These are phyloP conservation scores for Pammene aurita DNA, from an alignment of 2,888 invertebrate species.

Conservation along the genomic window DNA sequence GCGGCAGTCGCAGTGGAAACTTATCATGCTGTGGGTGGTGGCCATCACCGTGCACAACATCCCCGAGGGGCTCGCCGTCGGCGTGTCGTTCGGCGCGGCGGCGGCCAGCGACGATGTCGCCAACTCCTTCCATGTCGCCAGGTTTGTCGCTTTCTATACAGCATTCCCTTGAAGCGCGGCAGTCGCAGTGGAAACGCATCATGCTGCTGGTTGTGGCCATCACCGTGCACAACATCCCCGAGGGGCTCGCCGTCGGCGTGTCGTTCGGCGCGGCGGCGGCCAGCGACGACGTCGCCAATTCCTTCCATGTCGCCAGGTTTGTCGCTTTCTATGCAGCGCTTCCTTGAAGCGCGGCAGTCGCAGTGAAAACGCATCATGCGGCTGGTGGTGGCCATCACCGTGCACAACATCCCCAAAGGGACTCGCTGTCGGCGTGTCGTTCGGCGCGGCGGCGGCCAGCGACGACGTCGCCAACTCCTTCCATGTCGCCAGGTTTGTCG, in stretches of 20 bases:
- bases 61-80: conserved; percentile 97
- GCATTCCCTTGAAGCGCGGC: conserved; percentile 83
- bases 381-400: conserved; percentile 93
- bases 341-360: conserved; percentile 85
- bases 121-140: conserved; percentile 66
- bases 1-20: conserved; percentile 92
- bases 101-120: conserved; percentile 93
- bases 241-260: conserved; percentile 98
- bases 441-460: conserved; percentile 95
- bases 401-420: conserved; percentile 95
- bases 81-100: conserved; percentile 98
- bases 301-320: conserved; percentile 75
- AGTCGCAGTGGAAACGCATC: conserved; percentile 90
- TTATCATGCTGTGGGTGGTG: conserved; percentile 96
- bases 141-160: conserved; percentile 52
- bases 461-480: conserved; percentile 87
- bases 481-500: conserved; percentile 69
- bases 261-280: conserved; percentile 97
- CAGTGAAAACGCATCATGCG: conserved; percentile 87
- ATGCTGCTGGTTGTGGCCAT: conserved; percentile 87
- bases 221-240: conserved; percentile 95
- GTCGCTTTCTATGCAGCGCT: conserved; percentile 49
- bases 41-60: conserved; percentile 98
- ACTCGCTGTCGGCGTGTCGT: conserved; percentile 98
- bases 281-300: conserved; percentile 88